Conservation (phyloP, 53 echinoderm and acorn worm species). For the Zoroaster sp. region DNA sequence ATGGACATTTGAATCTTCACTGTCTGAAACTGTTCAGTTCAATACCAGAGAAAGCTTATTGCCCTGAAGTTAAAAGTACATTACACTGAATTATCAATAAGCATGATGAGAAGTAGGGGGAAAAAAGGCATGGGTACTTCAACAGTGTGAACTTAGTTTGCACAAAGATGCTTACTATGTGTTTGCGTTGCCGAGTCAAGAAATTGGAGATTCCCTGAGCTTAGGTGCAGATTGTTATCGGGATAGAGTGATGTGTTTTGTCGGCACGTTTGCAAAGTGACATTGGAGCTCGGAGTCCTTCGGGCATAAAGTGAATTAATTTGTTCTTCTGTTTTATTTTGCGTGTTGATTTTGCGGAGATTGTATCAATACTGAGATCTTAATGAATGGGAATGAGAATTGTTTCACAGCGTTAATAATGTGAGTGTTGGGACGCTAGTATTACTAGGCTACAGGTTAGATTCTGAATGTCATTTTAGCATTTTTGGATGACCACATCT, state of each 20-base stretch:
- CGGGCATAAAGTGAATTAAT: conserved; percentile 20
- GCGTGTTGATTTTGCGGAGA: neutral
- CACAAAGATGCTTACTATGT: neutral
- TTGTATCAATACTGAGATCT: neutral
- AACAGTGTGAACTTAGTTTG: neutral
- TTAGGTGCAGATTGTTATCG: conserved; percentile 25
- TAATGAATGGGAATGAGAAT: neutral
- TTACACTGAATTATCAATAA: conserved; percentile 32
- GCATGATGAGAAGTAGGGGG: neutral
- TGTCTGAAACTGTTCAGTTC: conserved; percentile 16
- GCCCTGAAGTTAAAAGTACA: conserved; percentile 17
- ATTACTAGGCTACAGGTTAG: too few species aligned
- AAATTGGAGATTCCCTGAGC: neutral
- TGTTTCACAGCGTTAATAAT: neutral
- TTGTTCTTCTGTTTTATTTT: neutral
- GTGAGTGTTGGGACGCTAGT: too few species aligned
- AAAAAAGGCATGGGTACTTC: neutral
- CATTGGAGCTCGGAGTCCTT: neutral
- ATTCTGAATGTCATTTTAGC: too few species aligned
- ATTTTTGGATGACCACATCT: too few species aligned
- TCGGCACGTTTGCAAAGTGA: neutral
- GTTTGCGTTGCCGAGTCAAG: neutral
- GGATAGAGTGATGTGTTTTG: neutral
- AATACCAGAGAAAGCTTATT: neutral
- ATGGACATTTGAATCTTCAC: neutral